Conservation (phyloP, 2,113 vertebrate genomes). For the Brevimyrus niger region DNA sequence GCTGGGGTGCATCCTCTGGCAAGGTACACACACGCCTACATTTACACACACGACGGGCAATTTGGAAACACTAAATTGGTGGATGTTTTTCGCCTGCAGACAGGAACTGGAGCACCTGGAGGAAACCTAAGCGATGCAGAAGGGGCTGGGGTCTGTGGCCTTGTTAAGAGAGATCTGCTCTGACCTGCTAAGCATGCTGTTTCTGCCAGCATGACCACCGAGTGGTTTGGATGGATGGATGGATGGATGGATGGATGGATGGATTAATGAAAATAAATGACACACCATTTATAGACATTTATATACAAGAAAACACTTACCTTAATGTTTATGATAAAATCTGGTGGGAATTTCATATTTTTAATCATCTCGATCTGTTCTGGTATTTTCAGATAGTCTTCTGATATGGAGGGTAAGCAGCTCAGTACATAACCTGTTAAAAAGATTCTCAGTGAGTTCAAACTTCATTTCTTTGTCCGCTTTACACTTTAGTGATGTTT, state of each 20-base stretch:
- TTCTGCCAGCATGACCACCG: neutral
- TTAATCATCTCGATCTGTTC: constrained; percentile 78
- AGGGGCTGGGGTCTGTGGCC: neutral
- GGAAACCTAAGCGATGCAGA: neutral
- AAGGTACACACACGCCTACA: neutral
- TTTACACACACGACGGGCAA: neutral
- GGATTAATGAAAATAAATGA: neutral
- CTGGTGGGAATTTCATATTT: constrained; percentile 71
- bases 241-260: neutral
- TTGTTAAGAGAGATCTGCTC: too few species aligned
- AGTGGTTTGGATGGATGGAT: neutral
- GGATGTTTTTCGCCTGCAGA: neutral
- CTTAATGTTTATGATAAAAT: constrained; percentile 95
- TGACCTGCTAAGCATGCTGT: neutral
- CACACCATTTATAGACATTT: neutral
- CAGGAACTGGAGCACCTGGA: neutral
- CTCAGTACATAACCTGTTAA: constrained; percentile 82
- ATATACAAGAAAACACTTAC: constrained; percentile 45
- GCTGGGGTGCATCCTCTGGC: neutral
- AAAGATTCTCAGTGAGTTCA: constrained; percentile 16
- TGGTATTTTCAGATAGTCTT: constrained; percentile 62
- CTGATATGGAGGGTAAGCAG: constrained; percentile 75
- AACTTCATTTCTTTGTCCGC: neutral
- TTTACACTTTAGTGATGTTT: neutral
- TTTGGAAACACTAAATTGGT: neutral